Percentiles rank a stretch among this genome's conserved stretches.
These are phyloP conservation scores for Drosophila saltans DNA, from an alignment of 1,140 invertebrate genomes.

Conservation along the genomic window DNA sequence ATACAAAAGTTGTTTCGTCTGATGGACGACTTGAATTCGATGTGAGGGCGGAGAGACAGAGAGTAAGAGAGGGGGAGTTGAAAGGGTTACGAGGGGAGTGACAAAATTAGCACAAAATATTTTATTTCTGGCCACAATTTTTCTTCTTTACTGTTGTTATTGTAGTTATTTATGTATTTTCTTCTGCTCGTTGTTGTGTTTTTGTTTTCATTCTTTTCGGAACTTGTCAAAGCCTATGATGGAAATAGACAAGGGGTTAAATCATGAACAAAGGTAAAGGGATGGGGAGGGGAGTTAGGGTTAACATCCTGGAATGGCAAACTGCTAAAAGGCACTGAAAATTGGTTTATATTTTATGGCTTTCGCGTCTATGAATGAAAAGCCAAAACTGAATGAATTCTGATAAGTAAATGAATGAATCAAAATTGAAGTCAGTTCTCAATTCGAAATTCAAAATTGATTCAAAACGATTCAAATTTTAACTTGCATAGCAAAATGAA, in stretches of 20 bases:
- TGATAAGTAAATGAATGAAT: neutral
- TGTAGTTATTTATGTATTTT: neutral
- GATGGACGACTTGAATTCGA: slow-evolving; percentile 21
- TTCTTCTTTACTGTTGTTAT: neutral
- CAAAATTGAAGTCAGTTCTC: neutral
- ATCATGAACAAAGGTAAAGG: neutral
- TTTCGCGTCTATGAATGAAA: neutral
- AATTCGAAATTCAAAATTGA: no score
- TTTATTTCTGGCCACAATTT: slow-evolving; percentile 39
- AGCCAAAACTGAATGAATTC: neutral
- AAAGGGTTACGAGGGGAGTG: slow-evolving; percentile 26
- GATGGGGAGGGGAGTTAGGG: neutral
- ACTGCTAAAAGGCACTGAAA: no score
- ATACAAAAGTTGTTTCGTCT: slow-evolving; percentile 64
- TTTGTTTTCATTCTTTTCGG: neutral
- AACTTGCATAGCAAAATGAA: no score
- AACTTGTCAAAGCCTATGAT: slow-evolving; percentile 27
- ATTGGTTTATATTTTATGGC: neutral
- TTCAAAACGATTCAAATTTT: no score
- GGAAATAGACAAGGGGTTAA: slow-evolving; percentile 18
- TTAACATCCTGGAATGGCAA: no score
- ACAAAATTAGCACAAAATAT: slow-evolving; percentile 77
- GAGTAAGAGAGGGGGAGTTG: no score
- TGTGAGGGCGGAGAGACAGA: no score
- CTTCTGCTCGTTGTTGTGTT: neutral